Evolutionary conservation across 1,140 invertebrate species (phyloP).

Genomic region (Odontomachus brunneus): DNA sequence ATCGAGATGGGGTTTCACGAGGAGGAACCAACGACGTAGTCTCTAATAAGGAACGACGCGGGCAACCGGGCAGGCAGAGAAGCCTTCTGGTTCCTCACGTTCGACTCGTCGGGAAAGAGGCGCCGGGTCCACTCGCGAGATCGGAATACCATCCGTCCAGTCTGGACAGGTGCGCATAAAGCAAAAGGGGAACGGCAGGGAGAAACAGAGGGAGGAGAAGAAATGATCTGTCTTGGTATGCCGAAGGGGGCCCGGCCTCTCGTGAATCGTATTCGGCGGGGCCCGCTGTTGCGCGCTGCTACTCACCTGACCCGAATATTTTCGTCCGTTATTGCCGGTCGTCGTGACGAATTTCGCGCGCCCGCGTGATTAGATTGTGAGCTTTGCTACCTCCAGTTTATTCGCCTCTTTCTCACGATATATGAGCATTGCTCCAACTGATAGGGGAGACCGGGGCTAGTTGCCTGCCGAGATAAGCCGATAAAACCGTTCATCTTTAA

Average conservation of each 20-base stretch:
- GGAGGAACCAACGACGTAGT: too few relatives aligned
- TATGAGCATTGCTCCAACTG: too few relatives aligned
- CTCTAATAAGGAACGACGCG: too few relatives aligned
- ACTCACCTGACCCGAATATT: slow-evolving; percentile 69
- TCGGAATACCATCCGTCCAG: slow-evolving; percentile 59
- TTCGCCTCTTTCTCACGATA: too few relatives aligned
- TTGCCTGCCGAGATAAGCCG: too few relatives aligned
- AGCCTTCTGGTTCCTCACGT: too few relatives aligned
- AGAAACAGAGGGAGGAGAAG: slow-evolving; percentile 51
- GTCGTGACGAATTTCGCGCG: slow-evolving; percentile 28
- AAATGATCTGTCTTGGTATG: slow-evolving; percentile 78
- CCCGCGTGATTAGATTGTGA: not conserved
- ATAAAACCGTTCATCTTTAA: too few relatives aligned
- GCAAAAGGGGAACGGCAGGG: slow-evolving; percentile 38
- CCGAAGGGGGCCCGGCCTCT: slow-evolving; percentile 67
- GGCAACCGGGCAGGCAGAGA: too few relatives aligned
- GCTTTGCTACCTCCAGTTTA: too few relatives aligned
- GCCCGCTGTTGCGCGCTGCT: slow-evolving; percentile 62
- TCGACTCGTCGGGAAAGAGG: not conserved
- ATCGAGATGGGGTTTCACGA: too few relatives aligned
- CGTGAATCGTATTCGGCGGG: slow-evolving; percentile 75
- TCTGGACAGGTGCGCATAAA: slow-evolving; percentile 74
- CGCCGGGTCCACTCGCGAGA: slow-evolving; percentile 22
- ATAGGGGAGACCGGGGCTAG: too few relatives aligned
- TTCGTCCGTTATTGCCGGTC: slow-evolving; percentile 60